Conservation (phyloP, 2,113 vertebrate species). For the Tragelaphus imberbis region DNA sequence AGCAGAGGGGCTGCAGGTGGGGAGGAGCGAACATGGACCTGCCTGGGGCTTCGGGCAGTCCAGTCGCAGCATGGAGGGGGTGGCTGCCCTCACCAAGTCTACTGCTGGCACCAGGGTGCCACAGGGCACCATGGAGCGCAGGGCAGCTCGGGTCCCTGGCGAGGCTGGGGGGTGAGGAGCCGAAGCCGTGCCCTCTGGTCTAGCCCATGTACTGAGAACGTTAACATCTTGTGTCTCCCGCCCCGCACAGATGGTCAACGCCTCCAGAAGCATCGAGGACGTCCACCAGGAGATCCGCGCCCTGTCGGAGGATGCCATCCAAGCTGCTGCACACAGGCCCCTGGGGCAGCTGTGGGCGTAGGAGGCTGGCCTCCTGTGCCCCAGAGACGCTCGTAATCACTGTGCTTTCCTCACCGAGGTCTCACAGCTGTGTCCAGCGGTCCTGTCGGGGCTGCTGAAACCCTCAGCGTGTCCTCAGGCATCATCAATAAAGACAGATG, state of each 20-base stretch:
- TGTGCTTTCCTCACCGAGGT: fast-evolving
- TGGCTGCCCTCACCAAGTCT: neutral
- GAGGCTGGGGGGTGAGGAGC: neutral
- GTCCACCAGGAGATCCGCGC: slow-evolving; percentile 85
- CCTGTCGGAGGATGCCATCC: slow-evolving; percentile 78
- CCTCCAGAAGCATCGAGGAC: slow-evolving; percentile 85
- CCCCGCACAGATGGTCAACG: slow-evolving; percentile 84
- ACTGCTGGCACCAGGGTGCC: neutral
- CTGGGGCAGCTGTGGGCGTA: slow-evolving; percentile 89
- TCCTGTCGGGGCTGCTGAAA: neutral
- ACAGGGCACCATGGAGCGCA: fast-evolving
- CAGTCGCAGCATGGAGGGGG: neutral
- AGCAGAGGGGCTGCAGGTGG: neutral
- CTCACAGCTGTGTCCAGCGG: too few species aligned
- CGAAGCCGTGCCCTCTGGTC: fast-evolving
- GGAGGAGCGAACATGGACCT: neutral
- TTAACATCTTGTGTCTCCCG: neutral
- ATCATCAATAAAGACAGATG: neutral
- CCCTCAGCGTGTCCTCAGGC: neutral
- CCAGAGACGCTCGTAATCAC: neutral
- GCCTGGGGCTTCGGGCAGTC: neutral
- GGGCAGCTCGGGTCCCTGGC: fast-evolving
- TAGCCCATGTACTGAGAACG: fast-evolving
- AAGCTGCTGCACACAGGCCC: slow-evolving; percentile 69
- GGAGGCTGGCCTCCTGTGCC: neutral